Evolutionary conservation across 2,797 vertebrate genomes (phyloP).

Genomic region (Leptodactylus fallax): DNA sequence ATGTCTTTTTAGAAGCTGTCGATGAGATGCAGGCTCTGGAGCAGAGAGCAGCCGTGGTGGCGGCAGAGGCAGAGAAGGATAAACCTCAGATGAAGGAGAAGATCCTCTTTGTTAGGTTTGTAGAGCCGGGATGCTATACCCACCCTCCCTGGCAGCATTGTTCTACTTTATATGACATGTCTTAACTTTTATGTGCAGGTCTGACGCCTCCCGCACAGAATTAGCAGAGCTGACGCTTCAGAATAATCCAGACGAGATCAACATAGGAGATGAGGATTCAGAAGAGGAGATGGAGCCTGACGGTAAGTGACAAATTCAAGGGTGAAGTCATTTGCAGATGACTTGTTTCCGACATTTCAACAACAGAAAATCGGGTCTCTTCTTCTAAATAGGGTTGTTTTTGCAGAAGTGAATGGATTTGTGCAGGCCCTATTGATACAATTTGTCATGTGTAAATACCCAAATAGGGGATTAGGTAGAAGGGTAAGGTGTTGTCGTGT

Average conservation of each 20-base stretch:
- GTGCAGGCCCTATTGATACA: too few relatives aligned
- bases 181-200: constrained; percentile 73
- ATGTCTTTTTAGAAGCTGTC: constrained; percentile 78
- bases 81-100: constrained; percentile 88
- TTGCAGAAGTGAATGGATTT: too few relatives aligned
- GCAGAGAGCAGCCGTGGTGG: constrained; percentile 88
- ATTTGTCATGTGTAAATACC: too few relatives aligned
- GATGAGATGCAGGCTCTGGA: constrained; percentile 95
- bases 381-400: too few relatives aligned
- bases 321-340: too few relatives aligned
- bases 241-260: constrained; percentile 91
- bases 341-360: too few relatives aligned
- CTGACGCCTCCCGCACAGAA: constrained; percentile 89
- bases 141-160: neutral
- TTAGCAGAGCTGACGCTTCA: constrained; percentile 87
- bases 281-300: constrained; percentile 86
- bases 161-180: neutral
- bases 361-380: too few relatives aligned
- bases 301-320: constrained; percentile 73
- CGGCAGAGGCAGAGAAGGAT: constrained; percentile 86
- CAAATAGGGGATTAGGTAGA: too few relatives aligned
- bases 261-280: constrained; percentile 85
- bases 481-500: neutral
- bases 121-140: neutral
- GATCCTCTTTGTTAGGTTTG: constrained; percentile 91